A percentile compares a stretch with the other conserved stretches of the same genome.
Evolutionary conservation across 2,113 vertebrate species (phyloP).

Genomic region (Perognathus longimembris): DNA sequence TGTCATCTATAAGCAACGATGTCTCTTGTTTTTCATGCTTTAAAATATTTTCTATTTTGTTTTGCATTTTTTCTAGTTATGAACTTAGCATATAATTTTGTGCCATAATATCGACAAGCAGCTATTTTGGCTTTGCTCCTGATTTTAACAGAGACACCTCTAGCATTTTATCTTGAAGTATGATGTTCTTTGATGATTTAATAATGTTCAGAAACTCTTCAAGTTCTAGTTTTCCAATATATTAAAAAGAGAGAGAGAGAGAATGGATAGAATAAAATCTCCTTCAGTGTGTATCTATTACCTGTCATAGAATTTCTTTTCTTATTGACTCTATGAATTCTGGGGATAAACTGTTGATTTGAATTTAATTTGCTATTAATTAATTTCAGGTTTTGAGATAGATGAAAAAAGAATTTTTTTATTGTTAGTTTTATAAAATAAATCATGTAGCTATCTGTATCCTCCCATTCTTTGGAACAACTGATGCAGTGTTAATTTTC

Average conservation of each 20-base stretch:
- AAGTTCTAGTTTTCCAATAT: conserved; percentile 39
- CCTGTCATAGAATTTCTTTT: not conserved
- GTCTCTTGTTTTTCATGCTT: not conserved
- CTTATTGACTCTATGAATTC: conserved; percentile 45
- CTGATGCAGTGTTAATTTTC: conserved; percentile 47
- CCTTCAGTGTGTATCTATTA: conserved; percentile 16
- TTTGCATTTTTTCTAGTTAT: conserved; percentile 47
- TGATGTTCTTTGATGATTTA: conserved; percentile 62
- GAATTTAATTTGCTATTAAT: conserved; percentile 51
- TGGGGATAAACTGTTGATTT: not conserved
- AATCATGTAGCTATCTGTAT: conserved; percentile 32
- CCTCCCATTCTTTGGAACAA: conserved; percentile 42
- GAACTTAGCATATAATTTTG: conserved; percentile 7
- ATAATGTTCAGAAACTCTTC: conserved; percentile 55
- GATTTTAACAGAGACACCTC: conserved; percentile 18
- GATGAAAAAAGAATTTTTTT: conserved; percentile 52
- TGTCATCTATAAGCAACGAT: not conserved
- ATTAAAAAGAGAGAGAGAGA: conserved; percentile 41
- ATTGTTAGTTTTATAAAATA: conserved; percentile 57
- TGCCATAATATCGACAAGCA: not conserved
- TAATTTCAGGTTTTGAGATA: conserved; percentile 44
- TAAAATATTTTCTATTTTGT: conserved; percentile 11
- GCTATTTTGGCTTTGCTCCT: conserved; percentile 35
- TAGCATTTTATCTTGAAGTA: conserved; percentile 49
- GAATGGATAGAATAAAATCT: not conserved